These are phyloP conservation scores for Cyphomyrus discorhynchus DNA, from an alignment of 2,113 vertebrate species.

Conservation along the genomic window DNA sequence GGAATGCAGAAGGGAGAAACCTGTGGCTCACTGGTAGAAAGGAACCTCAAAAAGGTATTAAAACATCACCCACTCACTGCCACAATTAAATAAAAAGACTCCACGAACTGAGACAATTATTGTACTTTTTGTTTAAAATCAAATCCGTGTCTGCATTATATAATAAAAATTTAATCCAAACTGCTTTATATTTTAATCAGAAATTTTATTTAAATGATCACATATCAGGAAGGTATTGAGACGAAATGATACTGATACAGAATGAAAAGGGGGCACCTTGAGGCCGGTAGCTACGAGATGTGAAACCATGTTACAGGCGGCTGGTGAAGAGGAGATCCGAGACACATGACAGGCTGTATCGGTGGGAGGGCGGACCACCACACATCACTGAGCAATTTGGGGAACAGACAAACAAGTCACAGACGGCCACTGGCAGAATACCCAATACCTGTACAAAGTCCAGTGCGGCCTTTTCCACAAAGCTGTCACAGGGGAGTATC, in stretches of 20 bases:
- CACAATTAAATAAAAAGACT: not conserved
- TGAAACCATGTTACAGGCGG: not conserved
- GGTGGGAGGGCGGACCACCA: not conserved
- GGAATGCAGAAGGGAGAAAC: not conserved
- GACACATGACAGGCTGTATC: not conserved
- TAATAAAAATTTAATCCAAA: not conserved
- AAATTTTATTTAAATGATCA: not conserved
- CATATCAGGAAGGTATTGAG: not conserved
- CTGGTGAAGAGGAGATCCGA: not conserved
- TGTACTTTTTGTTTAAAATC: not conserved
- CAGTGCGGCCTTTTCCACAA: not conserved
- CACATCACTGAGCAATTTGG: not conserved
- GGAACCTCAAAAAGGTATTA: not conserved
- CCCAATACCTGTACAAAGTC: not conserved
- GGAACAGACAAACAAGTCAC: not conserved
- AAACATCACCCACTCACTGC: not conserved
- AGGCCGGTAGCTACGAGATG: not conserved
- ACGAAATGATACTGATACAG: not conserved
- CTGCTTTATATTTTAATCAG: not conserved
- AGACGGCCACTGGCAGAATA: not conserved
- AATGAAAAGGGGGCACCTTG: not conserved
- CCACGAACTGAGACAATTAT: not conserved
- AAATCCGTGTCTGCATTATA: not conserved
- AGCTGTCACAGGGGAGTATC: not conserved
- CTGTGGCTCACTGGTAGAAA: not conserved